Percentiles rank a stretch among this genome's conserved stretches.
Conservation (phyloP, 1,140 invertebrate genomes). For the Drosophila malerkotliana region DNA sequence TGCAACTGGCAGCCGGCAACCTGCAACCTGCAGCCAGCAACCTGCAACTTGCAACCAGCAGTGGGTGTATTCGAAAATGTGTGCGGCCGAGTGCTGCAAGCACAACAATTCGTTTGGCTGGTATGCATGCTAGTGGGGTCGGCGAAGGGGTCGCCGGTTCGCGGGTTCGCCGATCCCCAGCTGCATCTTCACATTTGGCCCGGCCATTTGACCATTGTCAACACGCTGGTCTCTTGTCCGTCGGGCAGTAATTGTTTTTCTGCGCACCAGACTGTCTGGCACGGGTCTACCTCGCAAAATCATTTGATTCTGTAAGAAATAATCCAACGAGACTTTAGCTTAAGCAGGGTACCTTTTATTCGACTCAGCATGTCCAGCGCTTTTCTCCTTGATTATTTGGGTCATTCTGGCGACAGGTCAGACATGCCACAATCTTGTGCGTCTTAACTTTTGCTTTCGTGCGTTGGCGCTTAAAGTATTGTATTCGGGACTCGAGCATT, state of each 20-base stretch:
- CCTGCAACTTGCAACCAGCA: slow-evolving; percentile 6
- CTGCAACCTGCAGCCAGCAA: neutral
- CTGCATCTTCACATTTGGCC: slow-evolving; percentile 75
- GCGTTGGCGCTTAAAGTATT: slow-evolving; percentile 31
- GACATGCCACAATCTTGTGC: slow-evolving; percentile 43
- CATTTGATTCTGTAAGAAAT: neutral
- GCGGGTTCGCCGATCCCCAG: slow-evolving; percentile 56
- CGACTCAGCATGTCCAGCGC: neutral
- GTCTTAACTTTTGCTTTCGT: slow-evolving; percentile 67
- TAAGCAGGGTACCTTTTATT: neutral
- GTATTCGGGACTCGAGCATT: slow-evolving; percentile 18
- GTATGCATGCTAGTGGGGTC: slow-evolving; percentile 51
- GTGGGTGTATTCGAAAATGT: slow-evolving; percentile 35
- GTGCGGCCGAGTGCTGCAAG: slow-evolving; percentile 27
- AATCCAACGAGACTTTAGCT: neutral
- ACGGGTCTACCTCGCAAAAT: neutral
- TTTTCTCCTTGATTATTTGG: slow-evolving; percentile 34
- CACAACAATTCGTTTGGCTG: slow-evolving; percentile 63
- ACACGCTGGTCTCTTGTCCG: slow-evolving; percentile 61
- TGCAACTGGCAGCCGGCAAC: slow-evolving; percentile 18
- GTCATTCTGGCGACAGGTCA: slow-evolving; percentile 66
- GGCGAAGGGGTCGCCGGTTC: slow-evolving; percentile 36
- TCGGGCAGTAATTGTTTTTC: slow-evolving; percentile 30
- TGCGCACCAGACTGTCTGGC: neutral
- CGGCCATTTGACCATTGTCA: slow-evolving; percentile 76